phyloP scores from a whole-genome alignment of 1,140 invertebrate genomes.

The Thaumetopoea pityocampa region DNA sequence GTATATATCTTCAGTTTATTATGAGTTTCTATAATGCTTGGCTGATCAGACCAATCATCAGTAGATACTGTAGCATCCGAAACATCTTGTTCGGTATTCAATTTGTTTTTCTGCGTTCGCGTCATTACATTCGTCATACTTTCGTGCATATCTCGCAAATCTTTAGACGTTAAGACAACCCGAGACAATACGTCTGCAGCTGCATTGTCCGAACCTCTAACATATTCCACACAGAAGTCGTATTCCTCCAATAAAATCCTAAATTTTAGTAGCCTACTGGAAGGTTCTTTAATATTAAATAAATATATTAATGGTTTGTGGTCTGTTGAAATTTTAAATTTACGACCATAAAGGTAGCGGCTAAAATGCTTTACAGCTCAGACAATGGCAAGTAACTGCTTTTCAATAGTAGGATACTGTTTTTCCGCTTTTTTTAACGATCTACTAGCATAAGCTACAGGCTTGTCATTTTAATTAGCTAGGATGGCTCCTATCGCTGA shows the following conservation, averaged over 20 bases:
- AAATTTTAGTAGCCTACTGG: conserved; percentile 25
- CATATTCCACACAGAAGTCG: conserved; percentile 37
- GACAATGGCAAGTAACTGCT: no score
- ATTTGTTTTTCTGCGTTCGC: conserved; percentile 12
- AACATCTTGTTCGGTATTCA: conserved; percentile 3
- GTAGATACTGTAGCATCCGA: conserved; percentile 9
- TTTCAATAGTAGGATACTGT: no score
- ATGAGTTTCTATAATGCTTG: conserved; percentile 18
- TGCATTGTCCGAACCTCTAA: conserved; percentile 25
- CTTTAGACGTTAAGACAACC: conserved; percentile 21
- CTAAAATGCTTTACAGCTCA: no score
- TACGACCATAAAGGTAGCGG: conserved; percentile 48
- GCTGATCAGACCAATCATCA: conserved; percentile 19
- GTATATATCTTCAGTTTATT: conserved; percentile 19
- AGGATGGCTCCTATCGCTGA: no score
- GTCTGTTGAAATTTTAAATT: conserved; percentile 56
- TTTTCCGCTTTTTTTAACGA: no score
- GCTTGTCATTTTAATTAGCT: no score
- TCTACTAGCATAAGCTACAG: no score
- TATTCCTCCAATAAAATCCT: conserved; percentile 2
- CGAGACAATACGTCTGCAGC: conserved; percentile 29
- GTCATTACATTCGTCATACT: conserved; percentile 20
- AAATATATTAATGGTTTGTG: conserved; percentile 41
- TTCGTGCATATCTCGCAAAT: conserved; percentile 24
- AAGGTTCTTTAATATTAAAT: conserved; percentile 22